Base-by-base conservation (phyloP, 2,888 invertebrate species). In the Synergus itoensis region DNA sequence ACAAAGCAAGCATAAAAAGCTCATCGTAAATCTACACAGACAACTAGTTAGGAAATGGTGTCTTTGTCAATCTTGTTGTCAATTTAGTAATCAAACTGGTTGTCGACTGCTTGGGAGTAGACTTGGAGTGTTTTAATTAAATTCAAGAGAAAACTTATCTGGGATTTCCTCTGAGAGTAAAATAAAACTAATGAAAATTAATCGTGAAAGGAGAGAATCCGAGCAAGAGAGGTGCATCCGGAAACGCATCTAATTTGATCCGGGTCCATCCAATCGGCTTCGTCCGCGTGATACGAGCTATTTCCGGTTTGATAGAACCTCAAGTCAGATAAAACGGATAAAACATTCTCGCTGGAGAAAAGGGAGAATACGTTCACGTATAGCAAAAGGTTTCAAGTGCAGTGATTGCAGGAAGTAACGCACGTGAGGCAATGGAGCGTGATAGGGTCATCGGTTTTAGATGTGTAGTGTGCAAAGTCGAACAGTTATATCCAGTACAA, bases 321-420 rank as follows among this genome's bases (percentile, higher is more conserved):
- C 80, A 73, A 78, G 81, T 83, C 81, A 79, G 80, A 83, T 65
- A 84, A 79, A 79, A 67, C 75, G 76, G 81, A 83, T 65, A 84
- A 60, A 60, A 80, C 73, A 75, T 84, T 79, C 83, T 78, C 77
- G 63, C 78, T 64, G 64, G n/a, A 18, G 43, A 77, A 78, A 76
- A 78, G 78, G 76, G 14, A 43, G 73, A 65, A 67, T 21, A 63
- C 14, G 69, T 81, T 81, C 40, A 43, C 65, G 78, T 79, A 76
- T 14, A 21, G 21, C 64, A 48, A 28, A 40, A 77, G n/a, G 57
- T 36, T 75, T 69, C 45, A 63, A 76, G 79, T 79, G 81, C 77
- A 69, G 81, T 84, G 85, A 87, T 87, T 87, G 83, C 87, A 84
- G 86, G 85, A 87, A 86, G 81, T 82, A 45, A 81, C 77, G 82